Evolutionary conservation across 1,140 invertebrate species (phyloP), one percentile per base, ranked within the genome.

Genomic region (Aleiodes sp.): DNA sequence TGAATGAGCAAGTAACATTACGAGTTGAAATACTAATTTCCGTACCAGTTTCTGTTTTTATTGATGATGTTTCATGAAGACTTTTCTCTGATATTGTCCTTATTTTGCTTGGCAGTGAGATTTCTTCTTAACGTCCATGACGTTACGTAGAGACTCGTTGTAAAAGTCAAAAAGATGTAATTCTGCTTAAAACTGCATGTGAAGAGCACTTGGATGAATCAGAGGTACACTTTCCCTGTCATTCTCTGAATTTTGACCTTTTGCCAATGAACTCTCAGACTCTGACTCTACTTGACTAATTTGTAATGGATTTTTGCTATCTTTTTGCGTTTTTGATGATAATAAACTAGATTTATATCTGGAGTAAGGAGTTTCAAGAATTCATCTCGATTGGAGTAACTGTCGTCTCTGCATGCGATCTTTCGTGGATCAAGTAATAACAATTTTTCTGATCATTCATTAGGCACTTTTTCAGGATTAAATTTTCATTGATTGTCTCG

Each of bases 61-160:
- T 86, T 1, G 85, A 86, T 35, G 85, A 86, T 19, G 85, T 86
- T 80, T 86, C 85, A 41, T 86, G 84, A 63, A 86, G 73, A 73
- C 85, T 86, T 65, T 86, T 86, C 71, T 86, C 85, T 0, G 85
- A 86, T 82, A 86, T 82, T 4, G 83, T 77, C 43, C 82, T 75
- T 77, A 85, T 80, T 73, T 80, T 84, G 28, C 76, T 85, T 0
- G 81, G 74, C 21, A 83, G 73, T 1, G 83, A 84, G 43, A 82
- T 73, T 21, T 85, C 79, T 82, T 83, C 75, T 86, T 81, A 28
- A 84, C 79, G 52, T 85, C 80, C 60, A 78, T 80, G 1, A 82
- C 78, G 65, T 84, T 80, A 37, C 78, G 70, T 3, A 86, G 62
- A 4, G 82, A 84, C 67, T 86, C 84, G 33, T 84, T 83, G 41